phyloP scores from a whole-genome alignment of 2,113 vertebrate genomes.

The Strix aluco region DNA sequence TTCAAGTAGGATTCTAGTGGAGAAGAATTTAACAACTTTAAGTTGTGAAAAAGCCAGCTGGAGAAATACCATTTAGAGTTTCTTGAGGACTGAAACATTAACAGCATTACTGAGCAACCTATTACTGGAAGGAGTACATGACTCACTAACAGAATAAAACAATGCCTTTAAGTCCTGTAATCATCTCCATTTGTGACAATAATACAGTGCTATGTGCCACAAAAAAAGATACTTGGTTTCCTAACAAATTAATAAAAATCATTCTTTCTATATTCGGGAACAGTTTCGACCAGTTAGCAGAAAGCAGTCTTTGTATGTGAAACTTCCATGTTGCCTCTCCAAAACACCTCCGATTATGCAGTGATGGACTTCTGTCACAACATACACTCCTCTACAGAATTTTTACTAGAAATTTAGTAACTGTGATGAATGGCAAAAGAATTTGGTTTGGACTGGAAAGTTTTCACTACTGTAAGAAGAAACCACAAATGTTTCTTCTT shows the following conservation, averaged over 20 bases:
- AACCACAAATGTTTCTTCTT: neutral
- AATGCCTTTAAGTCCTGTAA: neutral
- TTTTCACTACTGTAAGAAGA: neutral
- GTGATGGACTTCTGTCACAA: neutral
- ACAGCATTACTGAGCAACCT: neutral
- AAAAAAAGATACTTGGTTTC: neutral
- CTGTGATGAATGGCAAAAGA: neutral
- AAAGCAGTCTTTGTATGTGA: neutral
- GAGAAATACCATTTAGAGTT: neutral
- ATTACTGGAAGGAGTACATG: neutral
- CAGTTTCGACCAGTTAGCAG: neutral
- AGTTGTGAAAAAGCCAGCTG: neutral
- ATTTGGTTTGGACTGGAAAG: neutral
- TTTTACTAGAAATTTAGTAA: neutral
- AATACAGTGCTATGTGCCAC: neutral
- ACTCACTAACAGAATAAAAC: neutral
- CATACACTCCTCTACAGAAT: neutral
- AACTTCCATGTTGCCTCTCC: neutral
- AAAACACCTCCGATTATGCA: neutral
- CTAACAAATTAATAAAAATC: neutral
- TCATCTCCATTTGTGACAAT: neutral
- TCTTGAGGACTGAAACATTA: neutral
- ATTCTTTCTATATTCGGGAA: neutral
- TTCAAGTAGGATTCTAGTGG: neutral
- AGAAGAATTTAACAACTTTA: neutral